Evolutionary conservation across 2,113 vertebrate genomes (phyloP), one percentile per base, ranked within the genome.

Genomic region (Motacilla alba): DNA sequence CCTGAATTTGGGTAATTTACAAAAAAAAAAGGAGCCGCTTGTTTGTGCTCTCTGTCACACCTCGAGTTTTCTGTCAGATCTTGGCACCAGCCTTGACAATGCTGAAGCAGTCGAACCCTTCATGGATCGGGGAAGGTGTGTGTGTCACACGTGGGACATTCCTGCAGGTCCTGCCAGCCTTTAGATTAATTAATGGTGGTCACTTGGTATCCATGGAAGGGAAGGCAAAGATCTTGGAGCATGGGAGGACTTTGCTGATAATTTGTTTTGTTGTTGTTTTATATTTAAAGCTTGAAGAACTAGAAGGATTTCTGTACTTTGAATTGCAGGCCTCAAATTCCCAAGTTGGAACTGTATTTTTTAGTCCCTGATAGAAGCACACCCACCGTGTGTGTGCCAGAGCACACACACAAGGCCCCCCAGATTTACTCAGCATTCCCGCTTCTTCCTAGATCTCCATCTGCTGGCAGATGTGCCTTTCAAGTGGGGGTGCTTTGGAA

Each of bases 401-500:
- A 67, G 17, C 39, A 74, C 13, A 2, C 27, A 22, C 2, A 10
- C 58, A 52, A 53, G 66, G 85, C 13, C 59, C 13, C 59, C 31
- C 41, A 13, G 26, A 77, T 41, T 95, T 69, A 83, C 88, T 96
- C 89, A 2, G 19, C 89, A 94, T 93, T 84, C 83, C 69, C 33
- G 78, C 77, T 96, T 96, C 92, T 97, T 96, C 96, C 82, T 96
- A 98, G 98, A 98, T 98, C 93, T 97, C 89, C 95, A 97, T 96
- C 97, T 98, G 95, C 93, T 97, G 95, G 98, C 96, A 75, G 98
- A 98, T n/a, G 89, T 93, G 72, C 85, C 97, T 84, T 98, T 96
- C 94, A 98, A 98, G 87, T 77, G 83, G 89, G 96, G 97, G 37
- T 92, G 78, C 81, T 96, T 97, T 95, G 80, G 55, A 74, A 88